Evolutionary conservation across 2,888 invertebrate genomes (phyloP), one percentile per base, ranked within the genome.

Genomic region (Augochlorella aurata): DNA sequence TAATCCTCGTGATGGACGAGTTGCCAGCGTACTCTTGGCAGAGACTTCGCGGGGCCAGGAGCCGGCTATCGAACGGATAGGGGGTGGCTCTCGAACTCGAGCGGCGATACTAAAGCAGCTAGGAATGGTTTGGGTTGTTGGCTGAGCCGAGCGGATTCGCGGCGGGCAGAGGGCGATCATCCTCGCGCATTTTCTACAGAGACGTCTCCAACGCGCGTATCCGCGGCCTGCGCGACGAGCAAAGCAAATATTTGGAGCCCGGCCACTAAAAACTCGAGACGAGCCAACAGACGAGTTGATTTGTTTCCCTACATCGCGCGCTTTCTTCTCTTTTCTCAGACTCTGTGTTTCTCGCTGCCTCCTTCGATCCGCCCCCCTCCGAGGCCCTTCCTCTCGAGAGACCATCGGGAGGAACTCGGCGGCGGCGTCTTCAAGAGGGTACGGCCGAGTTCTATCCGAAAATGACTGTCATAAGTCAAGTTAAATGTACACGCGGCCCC

Each of bases 221-320:
- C 90, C 90, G 87, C 89, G 89, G 89, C 83, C 38, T 38, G 38
- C 38, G 38, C 88, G 88, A 85, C 90, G 90, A 88, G 89, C 90
- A 89, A 90, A 92, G 91, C 92, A 93, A 93, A 93, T 93, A 93
- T 93, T 93, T 93, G 93, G 93, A 93, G 90, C 90, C 89, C 89
- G 90, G 93, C 93, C 93, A 93, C 92, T 93, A 93, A 93, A 93
- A 93, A 93, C 92, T 93, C 90, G 90, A 90, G 89, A 85, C 92
- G 89, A 92, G 92, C 92, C 91, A 92, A 90, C 92, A 86, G 90
- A 90, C 90, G 88, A 91, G 90, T 92, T 92, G 93, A 93, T 93
- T 93, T 93, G 93, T 93, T 93, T 91, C 90, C 91, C 89, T 90
- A 91, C 89, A 91, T 90, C 91, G 89, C 86, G 29, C 89, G 86